Conservation (phyloP, 2,797 vertebrate genomes). For the Sebastes kiyomatsui region DNA sequence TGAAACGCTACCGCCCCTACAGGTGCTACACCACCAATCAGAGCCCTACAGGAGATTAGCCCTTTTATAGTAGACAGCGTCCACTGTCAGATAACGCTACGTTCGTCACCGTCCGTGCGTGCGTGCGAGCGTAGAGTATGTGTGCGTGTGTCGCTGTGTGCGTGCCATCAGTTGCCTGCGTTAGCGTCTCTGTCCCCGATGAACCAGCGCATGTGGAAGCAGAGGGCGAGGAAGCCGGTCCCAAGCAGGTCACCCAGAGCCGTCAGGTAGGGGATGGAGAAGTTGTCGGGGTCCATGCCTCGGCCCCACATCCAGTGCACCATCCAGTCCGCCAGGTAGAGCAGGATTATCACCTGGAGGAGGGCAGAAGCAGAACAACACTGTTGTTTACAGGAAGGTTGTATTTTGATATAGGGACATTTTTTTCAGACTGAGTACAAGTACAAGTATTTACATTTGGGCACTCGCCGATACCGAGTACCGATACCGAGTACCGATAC, state of each 20-base stretch:
- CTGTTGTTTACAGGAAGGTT: neutral
- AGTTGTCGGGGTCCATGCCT: constrained; percentile 97
- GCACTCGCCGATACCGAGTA: too few relatives aligned
- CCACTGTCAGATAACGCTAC: constrained; percentile 22
- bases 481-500: too few relatives aligned
- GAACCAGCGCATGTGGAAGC: constrained; percentile 97
- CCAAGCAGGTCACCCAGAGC: constrained; percentile 97
- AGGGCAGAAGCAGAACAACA: neutral
- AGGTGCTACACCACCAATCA: constrained; percentile 24
- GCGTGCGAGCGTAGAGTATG: constrained; percentile 6
- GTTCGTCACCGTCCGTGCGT: neutral
- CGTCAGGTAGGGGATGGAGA: constrained; percentile 98
- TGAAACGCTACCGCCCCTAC: neutral
- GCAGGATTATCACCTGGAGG: constrained; percentile 92
- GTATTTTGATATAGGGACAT: too few relatives aligned
- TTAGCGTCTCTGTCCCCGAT: constrained; percentile 94
- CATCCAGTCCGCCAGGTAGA: constrained; percentile 99
- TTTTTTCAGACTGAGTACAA: too few relatives aligned
- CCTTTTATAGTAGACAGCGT: constrained; percentile 48
- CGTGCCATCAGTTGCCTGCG: constrained; percentile 86
- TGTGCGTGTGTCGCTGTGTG: neutral
- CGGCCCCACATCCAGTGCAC: constrained; percentile 99
- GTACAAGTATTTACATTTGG: too few relatives aligned
- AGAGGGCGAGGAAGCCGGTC: constrained; percentile 95
- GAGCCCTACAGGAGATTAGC: constrained; percentile 59